Evolutionary conservation across 37 sponge, comb jelly and placozoan genomes (phyloP).

Genomic region (Eunapius fragilis): DNA sequence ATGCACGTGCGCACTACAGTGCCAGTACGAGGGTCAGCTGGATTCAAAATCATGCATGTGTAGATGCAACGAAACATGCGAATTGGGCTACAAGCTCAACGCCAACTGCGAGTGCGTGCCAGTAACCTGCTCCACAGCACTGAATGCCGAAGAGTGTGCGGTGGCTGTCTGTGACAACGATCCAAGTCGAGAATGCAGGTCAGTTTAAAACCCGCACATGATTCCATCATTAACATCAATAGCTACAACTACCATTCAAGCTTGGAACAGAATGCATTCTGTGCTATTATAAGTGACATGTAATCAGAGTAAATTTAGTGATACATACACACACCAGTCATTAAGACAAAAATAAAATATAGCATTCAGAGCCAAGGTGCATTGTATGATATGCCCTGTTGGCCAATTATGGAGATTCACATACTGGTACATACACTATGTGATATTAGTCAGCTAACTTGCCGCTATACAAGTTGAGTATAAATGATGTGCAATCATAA

Average conservation of each 20-base stretch:
- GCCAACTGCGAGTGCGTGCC: slow-evolving; percentile 39
- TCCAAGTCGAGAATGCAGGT: slow-evolving; percentile 50
- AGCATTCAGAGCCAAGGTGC: no score
- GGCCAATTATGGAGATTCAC: no score
- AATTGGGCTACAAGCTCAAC: slow-evolving; percentile 18
- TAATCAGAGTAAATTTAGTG: background rate
- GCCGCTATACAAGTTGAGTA: no score
- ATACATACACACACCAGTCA: no score
- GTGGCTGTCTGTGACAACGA: slow-evolving; percentile 42
- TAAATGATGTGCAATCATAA: no score
- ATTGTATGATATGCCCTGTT: no score
- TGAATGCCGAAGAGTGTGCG: slow-evolving; percentile 31
- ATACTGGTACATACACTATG: no score
- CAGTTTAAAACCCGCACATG: background rate
- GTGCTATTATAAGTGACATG: slow-evolving; percentile 27
- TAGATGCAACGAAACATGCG: slow-evolving; percentile 38
- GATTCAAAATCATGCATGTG: slow-evolving; percentile 52
- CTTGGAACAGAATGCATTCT: slow-evolving; percentile 14
- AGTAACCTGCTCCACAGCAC: slow-evolving; percentile 33
- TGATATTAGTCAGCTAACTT: no score
- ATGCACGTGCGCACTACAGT: background rate
- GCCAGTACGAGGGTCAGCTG: background rate
- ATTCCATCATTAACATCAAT: background rate
- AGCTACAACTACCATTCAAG: slow-evolving; percentile 29
- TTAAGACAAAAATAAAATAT: no score